Base-by-base conservation (phyloP, 2,113 vertebrate genomes). In the Numenius arquata region DNA sequence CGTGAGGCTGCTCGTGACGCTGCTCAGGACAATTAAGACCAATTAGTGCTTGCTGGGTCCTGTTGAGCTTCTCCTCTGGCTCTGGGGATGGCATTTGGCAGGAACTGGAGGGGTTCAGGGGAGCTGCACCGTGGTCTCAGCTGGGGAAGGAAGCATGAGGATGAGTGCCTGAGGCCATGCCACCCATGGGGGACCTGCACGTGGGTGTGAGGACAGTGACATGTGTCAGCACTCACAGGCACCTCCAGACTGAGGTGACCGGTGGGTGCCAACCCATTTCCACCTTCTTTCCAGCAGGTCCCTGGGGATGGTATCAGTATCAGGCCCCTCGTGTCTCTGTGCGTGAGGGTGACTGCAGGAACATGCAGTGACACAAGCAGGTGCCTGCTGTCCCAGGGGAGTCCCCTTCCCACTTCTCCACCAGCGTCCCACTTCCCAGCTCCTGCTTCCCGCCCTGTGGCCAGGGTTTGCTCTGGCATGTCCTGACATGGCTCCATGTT, bases 361-460 rank as follows among this genome's bases (percentile, higher is more conserved):
- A 66, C 0, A 0, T 11, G 25, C 18, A 25, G 62, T 22, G 68
- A 59, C 76, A 30, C 0, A 0, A 43, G 29, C 1, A 23, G 66
- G 38, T 2, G 6, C 40, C 81, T 83, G 55, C 20, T 55, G 6
- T 85, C n/a, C 59, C 68, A 34, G n/a, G 14, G 1, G 43, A 80
- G 23, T 17, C 75, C 86, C 32, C 15, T 25, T 61, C n/a, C n/a
- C 22, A 36, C 59, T 61, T 36, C n/a, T 22, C n/a, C 58, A 25
- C 32, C 58, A 61, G 13, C 58, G 25, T 38, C n/a, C 23, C n/a
- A 25, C 59, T 36, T 61, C 59, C 27, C 78, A 65, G 52, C 38
- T 77, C 55, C 82, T 5, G 0, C 26, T 32, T 70, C 20, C 48
- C 50, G 19, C 50, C 55, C 47, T 8, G 16, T 14, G 59, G 43